These are phyloP conservation scores for Syngnathus acus DNA, from an alignment of 2,797 vertebrate species.

Conservation along the genomic window DNA sequence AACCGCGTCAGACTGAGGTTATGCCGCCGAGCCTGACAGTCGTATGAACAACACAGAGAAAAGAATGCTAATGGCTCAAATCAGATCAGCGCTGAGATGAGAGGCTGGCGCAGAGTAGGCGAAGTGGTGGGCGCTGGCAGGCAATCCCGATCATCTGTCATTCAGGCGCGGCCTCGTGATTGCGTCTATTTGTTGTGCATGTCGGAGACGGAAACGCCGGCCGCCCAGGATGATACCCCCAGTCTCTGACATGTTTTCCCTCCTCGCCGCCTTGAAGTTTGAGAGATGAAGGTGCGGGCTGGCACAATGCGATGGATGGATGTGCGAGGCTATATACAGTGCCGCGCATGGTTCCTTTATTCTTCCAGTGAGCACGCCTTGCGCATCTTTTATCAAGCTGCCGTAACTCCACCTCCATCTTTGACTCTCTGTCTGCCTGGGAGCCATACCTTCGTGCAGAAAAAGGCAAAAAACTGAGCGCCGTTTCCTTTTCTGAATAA, in stretches of 20 bases:
- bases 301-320: constrained; percentile 51
- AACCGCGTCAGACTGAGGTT: constrained; percentile 65
- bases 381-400: constrained; percentile 42
- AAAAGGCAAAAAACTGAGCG: constrained; percentile 66
- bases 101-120: constrained; percentile 29
- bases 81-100: constrained; percentile 65
- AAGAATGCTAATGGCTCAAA: constrained; percentile 69
- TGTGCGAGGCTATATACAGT: constrained; percentile 57
- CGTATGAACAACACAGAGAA: constrained; percentile 56
- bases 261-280: constrained; percentile 65
- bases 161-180: constrained; percentile 39
- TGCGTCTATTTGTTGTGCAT: constrained; percentile 54
- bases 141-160: constrained; percentile 66
- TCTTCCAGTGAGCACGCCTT: constrained; percentile 43
- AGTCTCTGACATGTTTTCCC: constrained; percentile 67
- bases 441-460: constrained; percentile 50
- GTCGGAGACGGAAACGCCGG: constrained; percentile 54
- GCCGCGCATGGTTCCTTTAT: constrained; percentile 46
- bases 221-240: constrained; percentile 66
- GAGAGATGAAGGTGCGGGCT: constrained; percentile 55
- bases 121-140: constrained; percentile 43
- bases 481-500: constrained; percentile 70
- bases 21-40: constrained; percentile 60
- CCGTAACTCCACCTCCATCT: constrained; percentile 51
- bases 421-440: constrained; percentile 57